These are phyloP conservation scores for Callocephalon fimbriatum DNA, from an alignment of 2,113 vertebrate species.

Conservation along the genomic window DNA sequence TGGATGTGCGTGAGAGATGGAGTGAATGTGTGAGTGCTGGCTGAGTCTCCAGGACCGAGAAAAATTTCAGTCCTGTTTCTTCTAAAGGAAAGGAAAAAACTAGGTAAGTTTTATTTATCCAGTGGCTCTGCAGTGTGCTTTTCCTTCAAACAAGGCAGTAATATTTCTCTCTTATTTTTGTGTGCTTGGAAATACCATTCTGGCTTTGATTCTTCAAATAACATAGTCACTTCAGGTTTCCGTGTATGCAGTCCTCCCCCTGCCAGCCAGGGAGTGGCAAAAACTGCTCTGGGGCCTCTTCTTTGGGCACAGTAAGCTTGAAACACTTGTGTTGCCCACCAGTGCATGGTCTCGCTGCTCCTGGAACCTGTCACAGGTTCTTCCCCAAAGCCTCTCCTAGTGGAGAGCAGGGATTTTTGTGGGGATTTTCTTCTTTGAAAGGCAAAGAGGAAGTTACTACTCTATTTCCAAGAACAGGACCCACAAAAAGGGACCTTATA, in stretches of 20 bases:
- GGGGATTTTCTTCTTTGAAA: background rate
- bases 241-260: background rate
- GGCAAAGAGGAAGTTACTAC: background rate
- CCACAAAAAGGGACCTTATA: background rate
- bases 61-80: background rate
- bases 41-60: background rate
- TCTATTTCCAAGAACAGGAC: background rate
- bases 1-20: background rate
- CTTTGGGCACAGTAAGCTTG: background rate
- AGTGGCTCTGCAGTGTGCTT: background rate
- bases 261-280: background rate
- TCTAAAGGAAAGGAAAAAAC: background rate
- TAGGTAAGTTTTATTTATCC: constrained; percentile 36
- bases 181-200: background rate
- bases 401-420: background rate
- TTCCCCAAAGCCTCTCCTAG: background rate
- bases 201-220: background rate
- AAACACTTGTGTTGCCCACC: background rate
- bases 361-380: background rate
- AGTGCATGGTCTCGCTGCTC: background rate
- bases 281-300: background rate
- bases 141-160: background rate
- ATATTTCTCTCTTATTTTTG: background rate
- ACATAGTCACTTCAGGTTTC: background rate
- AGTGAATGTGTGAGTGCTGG: background rate